phyloP scores from a whole-genome alignment of 2,113 vertebrate genomes.

The Nycticorax nycticorax region DNA sequence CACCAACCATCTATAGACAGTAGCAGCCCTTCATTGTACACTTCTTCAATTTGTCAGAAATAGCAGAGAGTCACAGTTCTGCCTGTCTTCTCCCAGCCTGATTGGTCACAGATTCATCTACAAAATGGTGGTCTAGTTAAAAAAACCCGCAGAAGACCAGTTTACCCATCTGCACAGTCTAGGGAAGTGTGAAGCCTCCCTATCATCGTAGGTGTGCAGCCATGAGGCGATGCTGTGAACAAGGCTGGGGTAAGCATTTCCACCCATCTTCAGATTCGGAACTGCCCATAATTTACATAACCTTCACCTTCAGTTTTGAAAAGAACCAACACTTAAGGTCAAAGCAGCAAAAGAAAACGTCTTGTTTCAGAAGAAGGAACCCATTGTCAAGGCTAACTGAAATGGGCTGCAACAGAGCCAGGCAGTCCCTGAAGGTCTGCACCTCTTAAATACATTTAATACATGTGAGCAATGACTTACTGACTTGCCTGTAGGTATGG shows the following conservation, averaged over 20 bases:
- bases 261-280: neutral
- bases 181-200: neutral
- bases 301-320: neutral
- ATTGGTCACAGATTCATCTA: neutral
- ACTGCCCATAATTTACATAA: neutral
- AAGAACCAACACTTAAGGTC: constrained; percentile 40
- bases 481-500: constrained; percentile 83
- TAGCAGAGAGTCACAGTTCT: neutral
- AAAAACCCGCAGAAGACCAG: neutral
- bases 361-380: constrained; percentile 51
- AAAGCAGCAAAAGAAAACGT: constrained; percentile 25
- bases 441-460: constrained; percentile 76
- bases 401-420: constrained; percentile 23
- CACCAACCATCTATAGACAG: neutral
- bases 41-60: neutral
- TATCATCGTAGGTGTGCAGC: neutral
- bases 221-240: neutral
- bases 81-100: neutral
- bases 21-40: neutral
- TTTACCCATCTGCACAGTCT: neutral
- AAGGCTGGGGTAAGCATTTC: neutral
- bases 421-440: constrained; percentile 66
- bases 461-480: constrained; percentile 84
- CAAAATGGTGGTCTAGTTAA: neutral
- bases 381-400: constrained; percentile 59